Conservation (phyloP, 2,113 vertebrate species). For the Phrynosoma blainvillii region DNA sequence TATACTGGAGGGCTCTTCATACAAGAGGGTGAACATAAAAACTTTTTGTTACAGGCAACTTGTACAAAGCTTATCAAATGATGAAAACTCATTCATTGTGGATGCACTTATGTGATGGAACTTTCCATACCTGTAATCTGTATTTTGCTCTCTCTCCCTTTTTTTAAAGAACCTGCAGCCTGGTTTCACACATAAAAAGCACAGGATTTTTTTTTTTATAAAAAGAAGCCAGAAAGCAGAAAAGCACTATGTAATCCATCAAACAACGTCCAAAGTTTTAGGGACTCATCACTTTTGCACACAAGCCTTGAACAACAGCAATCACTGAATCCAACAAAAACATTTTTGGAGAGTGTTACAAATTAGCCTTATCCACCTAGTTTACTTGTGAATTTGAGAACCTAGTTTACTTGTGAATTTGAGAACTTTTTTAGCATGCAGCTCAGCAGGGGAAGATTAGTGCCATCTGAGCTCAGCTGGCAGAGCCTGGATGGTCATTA, state of each 20-base stretch:
- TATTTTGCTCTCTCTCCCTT: not conserved
- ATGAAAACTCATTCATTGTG: not conserved
- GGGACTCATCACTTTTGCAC: too few relatives aligned
- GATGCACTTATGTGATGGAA: too few relatives aligned
- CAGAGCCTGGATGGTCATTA: not conserved
- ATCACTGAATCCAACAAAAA: not conserved
- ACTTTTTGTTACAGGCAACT: not conserved
- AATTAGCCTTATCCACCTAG: conserved; percentile 9
- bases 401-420: not conserved
- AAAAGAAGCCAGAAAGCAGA: not conserved
- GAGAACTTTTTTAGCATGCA: not conserved
- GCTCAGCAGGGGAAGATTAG: not conserved
- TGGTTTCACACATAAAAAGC: not conserved
- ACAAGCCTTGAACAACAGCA: not conserved
- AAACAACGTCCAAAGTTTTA: not conserved
- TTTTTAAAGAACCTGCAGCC: not conserved
- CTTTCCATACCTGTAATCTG: not conserved
- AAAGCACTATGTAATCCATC: not conserved
- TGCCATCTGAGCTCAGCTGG: not conserved
- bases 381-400: not conserved
- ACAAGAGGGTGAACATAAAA: too few relatives aligned
- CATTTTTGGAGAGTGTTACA: not conserved
- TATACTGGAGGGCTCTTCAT: not conserved
- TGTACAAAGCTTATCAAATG: not conserved
- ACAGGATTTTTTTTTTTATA: not conserved